A percentile compares a stretch with the other conserved stretches of the same genome.
Conservation (phyloP, 2,797 vertebrate species). For the Holocentrus rufus region DNA sequence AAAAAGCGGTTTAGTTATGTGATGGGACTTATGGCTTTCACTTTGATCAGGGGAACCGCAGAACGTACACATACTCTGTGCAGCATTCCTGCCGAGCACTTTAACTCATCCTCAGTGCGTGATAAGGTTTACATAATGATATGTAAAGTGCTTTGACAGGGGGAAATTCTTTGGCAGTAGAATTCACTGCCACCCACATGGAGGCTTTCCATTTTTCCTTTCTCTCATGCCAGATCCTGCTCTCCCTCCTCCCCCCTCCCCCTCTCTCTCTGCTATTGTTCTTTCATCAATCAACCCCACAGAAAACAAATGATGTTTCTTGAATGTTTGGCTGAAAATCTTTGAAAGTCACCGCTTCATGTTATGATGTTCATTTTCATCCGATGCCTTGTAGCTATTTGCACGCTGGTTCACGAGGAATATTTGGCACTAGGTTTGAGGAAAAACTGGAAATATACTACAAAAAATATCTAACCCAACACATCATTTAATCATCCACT, state of each 20-base stretch:
- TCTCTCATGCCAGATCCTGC: conserved; percentile 54
- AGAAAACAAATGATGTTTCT: conserved; percentile 36
- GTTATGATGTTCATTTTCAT: conserved; percentile 28
- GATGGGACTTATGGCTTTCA: conserved; percentile 67
- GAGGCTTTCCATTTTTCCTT: conserved; percentile 64
- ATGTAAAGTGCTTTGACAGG: conserved; percentile 73
- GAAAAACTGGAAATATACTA: conserved; percentile 10
- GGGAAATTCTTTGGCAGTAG: conserved; percentile 71
- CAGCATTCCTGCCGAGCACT: conserved; percentile 69
- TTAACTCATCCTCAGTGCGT: conserved; percentile 71
- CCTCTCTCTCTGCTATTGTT: conserved; percentile 35
- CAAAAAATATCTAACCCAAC: conserved; percentile 1
- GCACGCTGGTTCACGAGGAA: not conserved
- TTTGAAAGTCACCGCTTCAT: conserved; percentile 33
- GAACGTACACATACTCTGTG: conserved; percentile 60
- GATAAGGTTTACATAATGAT: conserved; percentile 77
- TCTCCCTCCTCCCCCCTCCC: conserved; percentile 20
- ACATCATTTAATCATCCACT: conserved; percentile 3
- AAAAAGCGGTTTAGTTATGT: conserved; percentile 56
- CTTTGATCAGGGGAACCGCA: conserved; percentile 77
- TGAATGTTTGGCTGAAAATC: conserved; percentile 32
- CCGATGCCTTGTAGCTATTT: conserved; percentile 19
- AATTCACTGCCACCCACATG: conserved; percentile 72
- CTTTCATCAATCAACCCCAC: conserved; percentile 55
- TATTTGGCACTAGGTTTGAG: not conserved